Percentiles rank a stretch among this genome's conserved stretches.
phyloP scores from a whole-genome alignment of 1,140 invertebrate genomes.

The Phortica variegata region DNA sequence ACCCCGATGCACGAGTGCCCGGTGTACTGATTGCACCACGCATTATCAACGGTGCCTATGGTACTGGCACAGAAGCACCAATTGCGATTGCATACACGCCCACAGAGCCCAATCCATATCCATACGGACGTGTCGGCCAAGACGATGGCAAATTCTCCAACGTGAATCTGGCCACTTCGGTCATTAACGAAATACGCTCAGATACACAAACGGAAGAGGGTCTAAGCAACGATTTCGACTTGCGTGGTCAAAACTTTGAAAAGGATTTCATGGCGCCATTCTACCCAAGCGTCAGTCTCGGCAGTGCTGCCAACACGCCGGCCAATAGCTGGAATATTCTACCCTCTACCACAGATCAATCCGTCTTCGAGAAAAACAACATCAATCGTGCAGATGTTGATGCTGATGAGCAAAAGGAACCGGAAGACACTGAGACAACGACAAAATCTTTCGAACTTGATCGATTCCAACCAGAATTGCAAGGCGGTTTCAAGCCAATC shows the following conservation, averaged over 20 bases:
- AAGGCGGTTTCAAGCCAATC: conserved; percentile 70
- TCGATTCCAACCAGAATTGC: conserved; percentile 69
- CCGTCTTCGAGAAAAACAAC: conserved; percentile 42
- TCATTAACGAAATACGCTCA: conserved; percentile 56
- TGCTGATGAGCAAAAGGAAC: conserved; percentile 24
- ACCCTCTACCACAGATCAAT: conserved; percentile 37
- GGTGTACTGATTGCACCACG: conserved; percentile 37
- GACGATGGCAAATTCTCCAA: conserved; percentile 30
- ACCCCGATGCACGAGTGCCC: conserved; percentile 19
- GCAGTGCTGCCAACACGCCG: conserved; percentile 49
- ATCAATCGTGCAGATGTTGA: conserved; percentile 45
- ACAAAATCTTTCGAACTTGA: conserved; percentile 64
- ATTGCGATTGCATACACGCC: conserved; percentile 62
- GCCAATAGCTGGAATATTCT: conserved; percentile 68
- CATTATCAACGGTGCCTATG: conserved; percentile 40
- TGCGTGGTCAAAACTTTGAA: conserved; percentile 49
- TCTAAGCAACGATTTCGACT: conserved; percentile 40
- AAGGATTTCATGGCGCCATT: conserved; percentile 72
- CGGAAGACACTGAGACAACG: conserved; percentile 18
- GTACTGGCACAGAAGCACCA: conserved; percentile 57
- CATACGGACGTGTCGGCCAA: conserved; percentile 9
- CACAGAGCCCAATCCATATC: conserved; percentile 48
- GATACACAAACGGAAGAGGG: conserved; percentile 41
- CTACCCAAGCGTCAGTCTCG: conserved; percentile 65
- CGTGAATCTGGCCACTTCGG: conserved; percentile 54